Evolutionary conservation across 2,888 invertebrate species (phyloP), one percentile per base, ranked within the genome.

Genomic region (Scaeva pyrastri): DNA sequence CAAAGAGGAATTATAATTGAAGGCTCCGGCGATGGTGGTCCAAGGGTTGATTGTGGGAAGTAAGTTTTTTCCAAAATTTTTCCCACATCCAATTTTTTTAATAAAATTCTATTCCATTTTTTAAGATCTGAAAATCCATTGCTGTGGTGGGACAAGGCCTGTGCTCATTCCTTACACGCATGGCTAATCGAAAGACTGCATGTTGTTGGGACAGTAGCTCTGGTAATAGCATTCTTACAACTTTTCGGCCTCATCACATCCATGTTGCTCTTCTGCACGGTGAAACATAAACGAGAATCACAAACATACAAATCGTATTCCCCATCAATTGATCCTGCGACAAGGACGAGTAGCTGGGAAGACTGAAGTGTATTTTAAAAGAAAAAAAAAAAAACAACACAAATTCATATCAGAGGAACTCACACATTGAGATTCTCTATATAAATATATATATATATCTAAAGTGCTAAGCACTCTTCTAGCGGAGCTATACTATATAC

Each of bases 131-230:
- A 92, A 89, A 93, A 94, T 89, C 94, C 94, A 21, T 92, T 93
- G 48, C 91, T 94, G 52, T 95, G 95, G 95, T 94, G 94, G 93
- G 93, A 93, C 85, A 94, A 95, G 90, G 97, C 97, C 8, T 97
- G 97, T 91, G 94, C 95, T 68, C 94, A 94, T 68, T 95, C 96
- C 85, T 94, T 97, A 84, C 95, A 96, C 89, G 94, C 94, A 92
- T 96, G 96, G 95, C 94, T 97, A 81, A 94, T 96, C 41, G 95
- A 95, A 88, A 94, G 97, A 89, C 93, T 97, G 75, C 96, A 97
- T 90, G 94, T 97, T 58, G 94, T 97, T n/a, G 97, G 96, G 1
- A 94, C 96, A 64, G 94, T 96, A 19, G 96, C 96, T 7, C 93
- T 97, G 80, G 94, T 95, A 19, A 94, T 97, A 26, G 96, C 96